These are phyloP conservation scores for Apantesis nais DNA, from an alignment of 2,888 invertebrate species.

Conservation along the genomic window DNA sequence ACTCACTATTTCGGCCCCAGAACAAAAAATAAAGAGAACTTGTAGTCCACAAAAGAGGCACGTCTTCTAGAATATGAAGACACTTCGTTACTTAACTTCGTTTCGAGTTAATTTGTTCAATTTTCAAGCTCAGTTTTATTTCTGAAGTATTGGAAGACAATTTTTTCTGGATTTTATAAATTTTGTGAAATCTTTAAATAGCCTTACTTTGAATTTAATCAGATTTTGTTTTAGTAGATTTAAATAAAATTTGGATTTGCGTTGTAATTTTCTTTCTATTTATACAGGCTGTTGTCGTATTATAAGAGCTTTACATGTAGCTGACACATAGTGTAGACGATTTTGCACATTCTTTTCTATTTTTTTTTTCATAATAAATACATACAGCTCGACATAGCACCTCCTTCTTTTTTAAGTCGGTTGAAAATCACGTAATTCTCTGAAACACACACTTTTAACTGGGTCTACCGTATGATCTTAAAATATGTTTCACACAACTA, in stretches of 20 bases:
- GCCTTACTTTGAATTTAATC: background rate
- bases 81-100: conserved; percentile 23
- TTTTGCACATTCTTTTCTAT: too few relatives aligned
- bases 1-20: background rate
- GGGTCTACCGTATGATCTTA: too few relatives aligned
- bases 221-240: background rate
- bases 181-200: background rate
- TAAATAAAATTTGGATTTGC: background rate
- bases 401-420: too few relatives aligned
- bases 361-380: too few relatives aligned
- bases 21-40: conserved; percentile 1
- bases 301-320: too few relatives aligned
- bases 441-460: too few relatives aligned
- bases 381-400: too few relatives aligned
- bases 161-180: conserved; percentile 24
- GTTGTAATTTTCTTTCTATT: background rate
- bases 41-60: conserved; percentile 26
- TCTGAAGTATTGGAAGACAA: conserved; percentile 18
- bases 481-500: too few relatives aligned
- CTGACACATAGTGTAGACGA: too few relatives aligned
- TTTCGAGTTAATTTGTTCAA: conserved; percentile 20
- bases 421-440: too few relatives aligned
- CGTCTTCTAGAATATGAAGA: conserved; percentile 24
- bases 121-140: conserved; percentile 23
- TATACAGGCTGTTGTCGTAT: background rate